Evolutionary conservation across 2,113 vertebrate species (phyloP), one percentile per base, ranked within the genome.

Genomic region (Cariama cristata): DNA sequence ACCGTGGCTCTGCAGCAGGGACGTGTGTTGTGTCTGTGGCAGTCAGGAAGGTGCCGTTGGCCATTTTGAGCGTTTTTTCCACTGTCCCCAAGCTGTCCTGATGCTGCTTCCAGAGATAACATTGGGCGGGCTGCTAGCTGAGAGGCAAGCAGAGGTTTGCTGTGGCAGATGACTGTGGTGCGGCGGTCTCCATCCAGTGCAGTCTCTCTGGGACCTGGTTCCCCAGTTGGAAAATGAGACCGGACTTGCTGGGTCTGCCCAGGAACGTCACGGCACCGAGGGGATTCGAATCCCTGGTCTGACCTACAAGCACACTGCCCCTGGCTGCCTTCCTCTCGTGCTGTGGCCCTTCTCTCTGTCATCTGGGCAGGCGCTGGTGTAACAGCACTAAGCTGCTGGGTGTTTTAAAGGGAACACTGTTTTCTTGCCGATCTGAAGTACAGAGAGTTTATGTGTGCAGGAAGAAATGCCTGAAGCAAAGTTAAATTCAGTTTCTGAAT

Each of bases 271-370:
- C 17, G 24, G 66, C 45, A 11, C 13, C 1, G 5, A 35, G 49
- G 32, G 18, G 47, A 28, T 30, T 30, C 1, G 2, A 44, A 17
- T 62, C 44, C 40, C 47, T 44, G 33, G 8, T 81, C 6, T 60
- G 58, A 32, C 49, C 32, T 35, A 35, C 2, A 0, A 28, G 14
- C 6, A 11, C 2, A 0, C 16, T 77, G 60, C 33, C 69, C 45
- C 52, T 42, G 42, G 14, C 66, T 89, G 62, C 50, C 10, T 5
- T 24, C 21, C 4, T 22, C 49, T 56, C 14, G 1, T 14, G 33
- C 55, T 69, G 49, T 20, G 58, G 22, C 87, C 50, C 74, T 81
- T 74, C 47, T 12, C 23, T 22, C 45, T 55, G 53, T 53, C 64
- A 15, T 9, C n/a, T 66, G 45, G 91, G 50, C 80, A 74, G 30